A percentile compares a stretch with the other conserved stretches of the same genome.
Conservation (phyloP, 2,113 vertebrate genomes). For the Erinaceus europaeus region DNA sequence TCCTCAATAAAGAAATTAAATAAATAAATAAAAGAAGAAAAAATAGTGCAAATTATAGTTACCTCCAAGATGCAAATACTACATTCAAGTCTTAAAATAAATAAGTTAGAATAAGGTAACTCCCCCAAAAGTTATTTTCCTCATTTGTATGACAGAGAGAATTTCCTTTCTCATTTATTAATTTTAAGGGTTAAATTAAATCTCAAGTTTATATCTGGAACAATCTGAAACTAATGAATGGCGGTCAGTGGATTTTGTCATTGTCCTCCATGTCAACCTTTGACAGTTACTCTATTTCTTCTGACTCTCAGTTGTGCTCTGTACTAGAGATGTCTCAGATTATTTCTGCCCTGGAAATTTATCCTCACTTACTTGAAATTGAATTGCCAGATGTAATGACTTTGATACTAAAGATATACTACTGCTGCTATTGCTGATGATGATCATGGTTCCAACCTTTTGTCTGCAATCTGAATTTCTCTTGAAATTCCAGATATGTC, state of each 20-base stretch:
- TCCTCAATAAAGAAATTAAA: too few species aligned
- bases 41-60: too few species aligned
- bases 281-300: not conserved
- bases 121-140: not conserved
- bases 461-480: not conserved
- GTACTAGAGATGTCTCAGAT: not conserved
- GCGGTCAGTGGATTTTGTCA: not conserved
- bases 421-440: too few species aligned
- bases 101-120: not conserved
- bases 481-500: not conserved
- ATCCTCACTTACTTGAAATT: not conserved
- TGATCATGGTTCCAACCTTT: not conserved
- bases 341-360: not conserved
- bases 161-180: not conserved
- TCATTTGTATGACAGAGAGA: not conserved
- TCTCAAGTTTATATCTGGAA: not conserved
- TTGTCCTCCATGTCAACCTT: not conserved
- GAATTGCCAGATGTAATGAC: not conserved
- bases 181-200: not conserved
- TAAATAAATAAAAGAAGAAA: too few species aligned
- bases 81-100: not conserved
- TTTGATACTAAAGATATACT: not conserved
- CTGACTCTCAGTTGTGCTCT: not conserved
- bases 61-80: not conserved
- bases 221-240: not conserved